phyloP scores from a whole-genome alignment of 2,797 vertebrate genomes.

The Liasis olivaceus region DNA sequence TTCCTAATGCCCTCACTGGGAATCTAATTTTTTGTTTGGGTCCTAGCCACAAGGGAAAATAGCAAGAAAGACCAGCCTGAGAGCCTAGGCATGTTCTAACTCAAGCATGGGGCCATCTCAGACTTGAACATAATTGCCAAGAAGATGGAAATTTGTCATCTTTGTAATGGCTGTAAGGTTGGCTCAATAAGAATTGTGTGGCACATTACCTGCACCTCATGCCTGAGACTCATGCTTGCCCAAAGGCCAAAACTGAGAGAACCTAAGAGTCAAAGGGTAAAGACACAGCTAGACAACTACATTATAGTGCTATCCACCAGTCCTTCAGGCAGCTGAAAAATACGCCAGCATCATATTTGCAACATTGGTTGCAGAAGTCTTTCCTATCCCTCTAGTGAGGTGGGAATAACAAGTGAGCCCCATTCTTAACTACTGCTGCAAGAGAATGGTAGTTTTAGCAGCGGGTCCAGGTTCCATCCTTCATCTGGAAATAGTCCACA shows the following conservation, averaged over 20 bases:
- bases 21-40: slow-evolving; percentile 28
- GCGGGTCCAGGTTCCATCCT: too few species aligned
- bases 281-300: neutral
- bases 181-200: neutral
- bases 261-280: neutral
- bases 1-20: slow-evolving; percentile 5
- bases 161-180: neutral
- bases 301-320: neutral
- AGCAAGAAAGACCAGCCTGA: neutral
- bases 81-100: neutral
- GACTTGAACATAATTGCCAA: neutral
- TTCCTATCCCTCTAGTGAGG: too few species aligned
- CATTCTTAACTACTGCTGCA: too few species aligned
- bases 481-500: too few species aligned
- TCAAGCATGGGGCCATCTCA: neutral
- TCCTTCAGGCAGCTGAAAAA: neutral
- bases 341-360: too few species aligned
- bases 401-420: too few species aligned
- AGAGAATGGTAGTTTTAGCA: too few species aligned
- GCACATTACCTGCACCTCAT: neutral
- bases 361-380: too few species aligned
- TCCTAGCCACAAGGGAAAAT: slow-evolving; percentile 21
- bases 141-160: neutral
- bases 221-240: neutral
- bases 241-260: neutral